A percentile compares a stretch with the other conserved stretches of the same genome.
Conservation (phyloP, 2,888 invertebrate genomes). For the Dolomedes plantarius region DNA sequence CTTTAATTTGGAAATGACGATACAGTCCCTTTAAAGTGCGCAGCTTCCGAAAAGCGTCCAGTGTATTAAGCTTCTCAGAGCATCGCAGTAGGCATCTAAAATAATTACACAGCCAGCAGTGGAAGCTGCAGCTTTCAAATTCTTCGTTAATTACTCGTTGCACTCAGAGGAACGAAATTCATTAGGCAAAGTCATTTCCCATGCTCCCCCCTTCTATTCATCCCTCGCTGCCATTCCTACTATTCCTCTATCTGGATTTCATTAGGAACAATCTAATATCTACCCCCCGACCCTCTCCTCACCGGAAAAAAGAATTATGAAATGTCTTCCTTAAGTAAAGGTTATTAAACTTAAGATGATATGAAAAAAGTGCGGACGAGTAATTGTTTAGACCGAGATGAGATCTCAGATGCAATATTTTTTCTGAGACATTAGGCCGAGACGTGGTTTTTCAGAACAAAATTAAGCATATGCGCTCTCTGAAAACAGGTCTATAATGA, state of each 20-base stretch:
- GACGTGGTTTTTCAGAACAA: not conserved
- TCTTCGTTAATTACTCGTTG: constrained; percentile 68
- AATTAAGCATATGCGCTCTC: not conserved
- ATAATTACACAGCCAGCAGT: constrained; percentile 67
- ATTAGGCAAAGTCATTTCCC: constrained; percentile 67
- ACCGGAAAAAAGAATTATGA: constrained; percentile 43
- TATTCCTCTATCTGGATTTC: constrained; percentile 55
- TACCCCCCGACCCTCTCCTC: not conserved
- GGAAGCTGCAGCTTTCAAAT: constrained; percentile 62
- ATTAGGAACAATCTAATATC: constrained; percentile 59
- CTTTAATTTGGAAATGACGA: constrained; percentile 8
- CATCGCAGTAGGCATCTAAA: constrained; percentile 69
- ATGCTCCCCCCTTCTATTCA: constrained; percentile 12
- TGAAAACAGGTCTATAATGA: too few relatives aligned
- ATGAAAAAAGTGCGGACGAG: constrained; percentile 24
- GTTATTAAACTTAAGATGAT: constrained; percentile 57
- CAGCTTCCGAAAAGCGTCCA: constrained; percentile 56
- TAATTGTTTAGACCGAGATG: constrained; percentile 40
- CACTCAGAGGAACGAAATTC: constrained; percentile 70
- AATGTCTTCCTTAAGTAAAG: constrained; percentile 39
- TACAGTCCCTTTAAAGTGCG: constrained; percentile 35
- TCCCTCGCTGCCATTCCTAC: constrained; percentile 10
- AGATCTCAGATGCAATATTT: constrained; percentile 12
- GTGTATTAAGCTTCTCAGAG: constrained; percentile 61
- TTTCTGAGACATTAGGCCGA: not conserved